Conservation (phyloP, 1,140 invertebrate species). For the Choristoneura fumiferana region DNA sequence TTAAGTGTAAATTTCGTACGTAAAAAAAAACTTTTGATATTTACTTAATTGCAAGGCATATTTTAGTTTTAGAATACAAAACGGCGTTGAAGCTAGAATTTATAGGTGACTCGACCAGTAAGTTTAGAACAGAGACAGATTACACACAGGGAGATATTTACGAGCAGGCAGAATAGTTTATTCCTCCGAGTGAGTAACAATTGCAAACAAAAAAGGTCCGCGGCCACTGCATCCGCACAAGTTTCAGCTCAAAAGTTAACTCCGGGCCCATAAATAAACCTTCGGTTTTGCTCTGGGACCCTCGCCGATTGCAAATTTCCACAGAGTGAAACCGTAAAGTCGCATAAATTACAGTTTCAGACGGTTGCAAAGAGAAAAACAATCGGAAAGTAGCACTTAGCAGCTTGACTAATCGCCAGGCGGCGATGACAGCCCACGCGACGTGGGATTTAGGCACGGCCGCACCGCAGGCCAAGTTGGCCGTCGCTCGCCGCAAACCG, state of each 20-base stretch:
- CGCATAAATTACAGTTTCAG: constrained; percentile 73
- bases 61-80: no score
- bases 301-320: constrained; percentile 70
- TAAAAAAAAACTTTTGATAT: no score
- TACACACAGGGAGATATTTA: constrained; percentile 22
- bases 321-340: constrained; percentile 67
- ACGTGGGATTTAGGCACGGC: constrained; percentile 44
- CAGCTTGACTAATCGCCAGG: constrained; percentile 70
- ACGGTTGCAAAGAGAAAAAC: constrained; percentile 67
- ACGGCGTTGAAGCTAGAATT: no score
- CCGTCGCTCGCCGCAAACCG: constrained; percentile 21
- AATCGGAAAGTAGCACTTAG: constrained; percentile 72
- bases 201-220: constrained; percentile 57
- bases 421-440: constrained; percentile 56
- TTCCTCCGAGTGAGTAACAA: constrained; percentile 42
- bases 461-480: constrained; percentile 34
- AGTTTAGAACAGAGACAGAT: constrained; percentile 28
- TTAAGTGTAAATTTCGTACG: no score
- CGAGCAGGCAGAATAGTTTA: constrained; percentile 36
- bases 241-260: constrained; percentile 67
- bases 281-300: constrained; percentile 69
- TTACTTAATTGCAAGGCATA: no score
- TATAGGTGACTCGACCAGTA: no score
- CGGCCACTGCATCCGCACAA: constrained; percentile 54
- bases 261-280: constrained; percentile 72